Evolutionary conservation across 2,888 invertebrate genomes (phyloP).

Genomic region (Mellilla xanthometata): DNA sequence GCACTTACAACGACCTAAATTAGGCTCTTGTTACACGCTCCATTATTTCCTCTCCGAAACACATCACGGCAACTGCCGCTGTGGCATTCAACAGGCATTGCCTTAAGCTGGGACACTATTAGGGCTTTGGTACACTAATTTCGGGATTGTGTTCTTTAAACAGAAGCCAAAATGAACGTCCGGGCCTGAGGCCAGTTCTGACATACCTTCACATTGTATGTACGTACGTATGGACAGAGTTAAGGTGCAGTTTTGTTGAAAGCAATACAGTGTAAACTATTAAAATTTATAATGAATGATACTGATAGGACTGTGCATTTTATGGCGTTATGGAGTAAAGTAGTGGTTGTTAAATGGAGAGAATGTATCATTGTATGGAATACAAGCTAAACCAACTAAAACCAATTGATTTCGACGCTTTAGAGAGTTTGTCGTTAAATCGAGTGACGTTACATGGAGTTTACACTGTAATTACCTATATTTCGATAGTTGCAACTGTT

Average conservation of each 20-base stretch:
- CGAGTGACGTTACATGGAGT: too few relatives aligned
- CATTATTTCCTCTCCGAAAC: conserved; percentile 15
- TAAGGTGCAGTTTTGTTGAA: conserved; percentile 19
- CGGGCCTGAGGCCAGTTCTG: conserved; percentile 56
- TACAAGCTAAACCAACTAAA: too few relatives aligned
- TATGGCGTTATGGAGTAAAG: too few relatives aligned
- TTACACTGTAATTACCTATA: too few relatives aligned
- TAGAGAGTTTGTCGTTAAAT: too few relatives aligned
- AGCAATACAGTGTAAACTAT: conserved; percentile 17
- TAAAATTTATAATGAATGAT: too few relatives aligned
- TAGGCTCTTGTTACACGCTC: conserved; percentile 8
- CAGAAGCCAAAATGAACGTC: conserved; percentile 76
- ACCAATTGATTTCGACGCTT: too few relatives aligned
- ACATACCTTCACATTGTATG: conserved; percentile 51
- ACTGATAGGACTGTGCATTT: too few relatives aligned
- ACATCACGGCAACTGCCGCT: conserved; percentile 14
- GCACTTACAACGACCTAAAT: conserved; percentile 7
- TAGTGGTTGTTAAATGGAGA: too few relatives aligned
- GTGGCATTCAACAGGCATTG: conserved; percentile 14
- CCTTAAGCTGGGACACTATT: conserved; percentile 24
- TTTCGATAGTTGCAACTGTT: too few relatives aligned
- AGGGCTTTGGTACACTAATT: conserved; percentile 58
- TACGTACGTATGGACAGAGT: not conserved
- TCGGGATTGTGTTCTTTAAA: conserved; percentile 66
- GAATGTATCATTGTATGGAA: too few relatives aligned